Conservation (phyloP, 2,888 invertebrate genomes). For the Abrostola triplasia region DNA sequence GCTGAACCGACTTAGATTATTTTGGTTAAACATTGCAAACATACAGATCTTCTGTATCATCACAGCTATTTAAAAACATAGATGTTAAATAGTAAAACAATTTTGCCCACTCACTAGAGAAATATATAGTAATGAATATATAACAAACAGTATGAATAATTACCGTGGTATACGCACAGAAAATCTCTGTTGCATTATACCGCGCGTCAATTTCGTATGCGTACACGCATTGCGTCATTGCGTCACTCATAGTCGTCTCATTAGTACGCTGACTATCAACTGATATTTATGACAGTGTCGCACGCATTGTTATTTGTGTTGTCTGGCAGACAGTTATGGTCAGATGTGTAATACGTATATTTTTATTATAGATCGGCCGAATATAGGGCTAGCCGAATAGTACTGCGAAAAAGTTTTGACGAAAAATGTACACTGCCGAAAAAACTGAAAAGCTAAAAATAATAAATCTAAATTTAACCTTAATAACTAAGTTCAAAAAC, state of each 20-base stretch:
- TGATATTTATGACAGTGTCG: constrained; percentile 39
- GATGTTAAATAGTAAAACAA: no score
- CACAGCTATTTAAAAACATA: no score
- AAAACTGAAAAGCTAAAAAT: no score
- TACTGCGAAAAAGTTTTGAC: neutral
- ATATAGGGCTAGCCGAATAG: neutral
- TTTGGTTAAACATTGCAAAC: no score
- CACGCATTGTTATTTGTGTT: constrained; percentile 48
- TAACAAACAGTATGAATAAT: no score
- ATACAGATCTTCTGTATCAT: no score
- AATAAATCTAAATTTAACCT: no score
- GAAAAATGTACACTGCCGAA: no score
- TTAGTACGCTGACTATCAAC: constrained; percentile 46
- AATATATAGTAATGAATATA: no score
- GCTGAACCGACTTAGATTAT: no score
- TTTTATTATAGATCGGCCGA: neutral
- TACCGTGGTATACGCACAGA: neutral
- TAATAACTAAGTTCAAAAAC: no score
- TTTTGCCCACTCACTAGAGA: no score
- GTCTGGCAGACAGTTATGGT: constrained; percentile 13
- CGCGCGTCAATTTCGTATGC: constrained; percentile 44
- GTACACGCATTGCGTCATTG: constrained; percentile 41
- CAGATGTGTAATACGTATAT: constrained; percentile 6
- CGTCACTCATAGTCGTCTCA: constrained; percentile 53
- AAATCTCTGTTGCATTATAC: constrained; percentile 37